Evolutionary conservation across 23 tunicate species (phyloP).

Genomic region (Ciona savignyi): DNA sequence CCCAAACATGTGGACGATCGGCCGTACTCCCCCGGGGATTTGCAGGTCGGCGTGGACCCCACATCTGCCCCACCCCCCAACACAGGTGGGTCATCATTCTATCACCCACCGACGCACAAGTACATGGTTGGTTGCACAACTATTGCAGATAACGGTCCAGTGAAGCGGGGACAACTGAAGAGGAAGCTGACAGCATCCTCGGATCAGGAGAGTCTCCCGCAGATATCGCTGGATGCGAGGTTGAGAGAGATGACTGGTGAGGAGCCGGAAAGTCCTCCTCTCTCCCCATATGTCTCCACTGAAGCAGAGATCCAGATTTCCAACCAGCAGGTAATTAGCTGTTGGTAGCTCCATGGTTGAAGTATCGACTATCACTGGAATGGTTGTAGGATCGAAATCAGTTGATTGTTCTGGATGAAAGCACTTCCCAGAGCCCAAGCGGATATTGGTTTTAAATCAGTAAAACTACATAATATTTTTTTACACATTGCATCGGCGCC

Average conservation of each 20-base stretch:
- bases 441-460: no score
- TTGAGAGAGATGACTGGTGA: constrained; percentile 79
- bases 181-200: constrained; percentile 20
- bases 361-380: no score
- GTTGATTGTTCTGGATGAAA: no score
- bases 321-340: background rate
- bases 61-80: background rate
- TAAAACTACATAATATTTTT: no score
- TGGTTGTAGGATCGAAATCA: no score
- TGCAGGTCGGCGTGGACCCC: constrained; percentile 6
- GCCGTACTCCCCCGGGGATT: constrained; percentile 64
- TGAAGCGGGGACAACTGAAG: background rate
- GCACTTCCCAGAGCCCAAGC: no score
- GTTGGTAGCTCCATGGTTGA: no score
- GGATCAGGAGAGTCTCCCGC: constrained; percentile 29
- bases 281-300: background rate
- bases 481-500: no score
- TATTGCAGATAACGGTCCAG: background rate
- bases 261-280: constrained; percentile 23
- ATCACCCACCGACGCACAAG: background rate
- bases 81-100: no score
- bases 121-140: background rate
- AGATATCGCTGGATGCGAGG: constrained; percentile 73
- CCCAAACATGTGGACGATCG: constrained; percentile 23
- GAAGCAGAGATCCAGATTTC: background rate